phyloP scores from a whole-genome alignment of 2,797 vertebrate species.

The Amazonetta brasiliensis region DNA sequence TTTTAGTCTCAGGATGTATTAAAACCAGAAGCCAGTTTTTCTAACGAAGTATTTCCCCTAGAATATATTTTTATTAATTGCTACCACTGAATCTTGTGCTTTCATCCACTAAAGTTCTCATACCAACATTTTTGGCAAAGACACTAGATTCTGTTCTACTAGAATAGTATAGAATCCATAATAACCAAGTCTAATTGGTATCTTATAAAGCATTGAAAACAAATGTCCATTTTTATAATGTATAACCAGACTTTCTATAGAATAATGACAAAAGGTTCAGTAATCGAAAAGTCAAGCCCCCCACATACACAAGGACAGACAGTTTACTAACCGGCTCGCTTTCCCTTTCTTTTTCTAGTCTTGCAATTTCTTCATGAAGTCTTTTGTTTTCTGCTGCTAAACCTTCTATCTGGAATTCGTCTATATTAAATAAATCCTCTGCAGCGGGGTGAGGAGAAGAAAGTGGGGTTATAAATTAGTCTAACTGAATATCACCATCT shows the following conservation, averaged over 20 bases:
- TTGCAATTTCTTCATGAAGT: constrained; percentile 87
- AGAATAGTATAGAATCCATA: background rate
- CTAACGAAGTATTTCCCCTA: background rate
- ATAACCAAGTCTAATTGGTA: background rate
- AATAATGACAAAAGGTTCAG: background rate
- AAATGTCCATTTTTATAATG: background rate
- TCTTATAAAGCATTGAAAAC: background rate
- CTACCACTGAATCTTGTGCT: background rate
- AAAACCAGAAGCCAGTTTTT: background rate
- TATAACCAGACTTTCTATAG: background rate
- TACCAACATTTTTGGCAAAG: background rate
- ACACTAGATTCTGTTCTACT: background rate
- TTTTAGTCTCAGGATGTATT: background rate
- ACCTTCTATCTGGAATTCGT: constrained; percentile 83
- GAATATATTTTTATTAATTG: background rate
- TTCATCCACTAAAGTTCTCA: background rate
- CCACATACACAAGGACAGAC: background rate
- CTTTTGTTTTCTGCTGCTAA: constrained; percentile 85
- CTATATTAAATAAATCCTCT: constrained; percentile 88
- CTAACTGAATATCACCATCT: background rate
- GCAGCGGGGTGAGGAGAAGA: background rate
- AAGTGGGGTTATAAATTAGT: background rate
- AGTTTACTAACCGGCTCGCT: constrained; percentile 85
- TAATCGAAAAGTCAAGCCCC: background rate
- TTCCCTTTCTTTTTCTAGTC: constrained; percentile 89